A percentile compares a stretch with the other conserved stretches of the same genome.
phyloP scores from a whole-genome alignment of 1,140 invertebrate species.

The Aphaenogaster ashmeadi region DNA sequence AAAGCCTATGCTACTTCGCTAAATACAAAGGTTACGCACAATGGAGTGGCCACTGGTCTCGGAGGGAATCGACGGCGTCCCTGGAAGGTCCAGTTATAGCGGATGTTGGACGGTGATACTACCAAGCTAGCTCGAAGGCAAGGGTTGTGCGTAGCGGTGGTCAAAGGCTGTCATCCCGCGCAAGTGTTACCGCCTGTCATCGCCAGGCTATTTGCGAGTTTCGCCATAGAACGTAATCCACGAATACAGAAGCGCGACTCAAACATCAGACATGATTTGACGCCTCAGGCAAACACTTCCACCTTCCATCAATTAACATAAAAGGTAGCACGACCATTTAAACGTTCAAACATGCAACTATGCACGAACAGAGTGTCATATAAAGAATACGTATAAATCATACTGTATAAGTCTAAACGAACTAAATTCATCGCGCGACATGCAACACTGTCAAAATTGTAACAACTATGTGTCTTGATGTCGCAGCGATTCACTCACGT shows the following conservation, averaged over 20 bases:
- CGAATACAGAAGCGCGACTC: background rate
- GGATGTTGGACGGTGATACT: conserved; percentile 59
- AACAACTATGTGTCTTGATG: background rate
- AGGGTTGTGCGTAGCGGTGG: conserved; percentile 63
- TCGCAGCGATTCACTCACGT: background rate
- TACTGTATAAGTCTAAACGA: background rate
- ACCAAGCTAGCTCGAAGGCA: conserved; percentile 52
- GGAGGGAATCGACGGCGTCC: conserved; percentile 50
- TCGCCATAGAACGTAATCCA: conserved; percentile 36
- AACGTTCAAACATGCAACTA: background rate
- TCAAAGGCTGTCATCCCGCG: conserved; percentile 76
- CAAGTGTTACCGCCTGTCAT: conserved; percentile 77
- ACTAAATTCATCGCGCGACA: background rate
- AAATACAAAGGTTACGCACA: conserved; percentile 76
- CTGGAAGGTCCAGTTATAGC: conserved; percentile 59
- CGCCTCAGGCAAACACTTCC: conserved; percentile 17
- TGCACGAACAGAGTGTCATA: background rate
- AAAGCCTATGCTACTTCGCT: conserved; percentile 69
- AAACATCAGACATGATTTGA: conserved; percentile 51
- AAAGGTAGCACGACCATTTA: background rate
- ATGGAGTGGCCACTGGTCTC: conserved; percentile 69
- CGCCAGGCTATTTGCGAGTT: conserved; percentile 65
- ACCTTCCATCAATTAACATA: background rate
- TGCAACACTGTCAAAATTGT: background rate
- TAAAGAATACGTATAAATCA: background rate